Conservation (phyloP, 1,140 invertebrate species). For the Vollenhovia emeryi region DNA sequence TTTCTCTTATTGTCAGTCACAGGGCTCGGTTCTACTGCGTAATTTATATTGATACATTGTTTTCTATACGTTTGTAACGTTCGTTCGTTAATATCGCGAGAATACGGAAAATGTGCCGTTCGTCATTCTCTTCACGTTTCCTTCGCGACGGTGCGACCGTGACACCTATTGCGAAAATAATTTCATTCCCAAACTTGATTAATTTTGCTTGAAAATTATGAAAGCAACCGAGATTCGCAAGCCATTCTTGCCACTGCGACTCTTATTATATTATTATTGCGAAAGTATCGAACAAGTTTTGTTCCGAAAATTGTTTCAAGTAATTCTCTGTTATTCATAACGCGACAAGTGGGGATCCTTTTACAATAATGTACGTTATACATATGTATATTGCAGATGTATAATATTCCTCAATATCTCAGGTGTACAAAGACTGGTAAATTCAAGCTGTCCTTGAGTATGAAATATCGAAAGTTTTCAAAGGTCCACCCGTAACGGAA, state of each 20-base stretch:
- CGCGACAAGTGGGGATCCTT: not conserved
- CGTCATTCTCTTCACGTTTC: conserved; percentile 35
- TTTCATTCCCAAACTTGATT: conserved; percentile 40
- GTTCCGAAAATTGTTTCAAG: not conserved
- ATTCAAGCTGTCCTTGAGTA: conserved; percentile 21
- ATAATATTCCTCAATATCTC: not conserved
- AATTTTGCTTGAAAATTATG: not conserved
- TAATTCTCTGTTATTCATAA: not conserved
- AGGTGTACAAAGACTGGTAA: conserved; percentile 20
- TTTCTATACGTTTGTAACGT: no score
- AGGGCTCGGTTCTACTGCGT: no score
- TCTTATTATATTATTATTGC: not conserved
- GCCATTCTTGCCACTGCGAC: not conserved
- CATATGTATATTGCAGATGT: not conserved
- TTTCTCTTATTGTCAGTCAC: not conserved
- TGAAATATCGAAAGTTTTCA: conserved; percentile 49
- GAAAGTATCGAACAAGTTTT: not conserved
- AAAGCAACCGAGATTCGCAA: not conserved
- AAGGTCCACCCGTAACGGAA: conserved; percentile 3
- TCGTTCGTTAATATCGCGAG: conserved; percentile 23
- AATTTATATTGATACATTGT: no score
- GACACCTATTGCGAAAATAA: conserved; percentile 48
- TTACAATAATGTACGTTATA: no score
- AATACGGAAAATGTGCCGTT: conserved; percentile 12
- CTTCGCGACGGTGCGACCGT: not conserved